phyloP scores from a whole-genome alignment of 1,140 invertebrate genomes.

The Cydia pomonella region DNA sequence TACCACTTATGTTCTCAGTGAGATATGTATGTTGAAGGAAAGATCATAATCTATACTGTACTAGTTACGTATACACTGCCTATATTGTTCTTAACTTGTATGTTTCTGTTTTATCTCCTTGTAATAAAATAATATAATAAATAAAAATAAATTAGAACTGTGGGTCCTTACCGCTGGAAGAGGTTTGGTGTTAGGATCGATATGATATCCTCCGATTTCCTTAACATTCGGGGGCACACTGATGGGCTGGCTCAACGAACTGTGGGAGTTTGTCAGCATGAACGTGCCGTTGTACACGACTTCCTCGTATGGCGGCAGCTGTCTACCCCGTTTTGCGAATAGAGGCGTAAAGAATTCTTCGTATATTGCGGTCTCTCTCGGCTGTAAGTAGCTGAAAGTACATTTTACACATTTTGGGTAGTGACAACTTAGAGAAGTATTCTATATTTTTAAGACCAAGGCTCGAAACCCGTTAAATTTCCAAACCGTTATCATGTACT shows the following conservation, averaged over 20 bases:
- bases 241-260: conserved; percentile 42
- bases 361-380: not conserved
- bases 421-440: no score
- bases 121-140: no score
- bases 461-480: no score
- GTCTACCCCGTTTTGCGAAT: not conserved
- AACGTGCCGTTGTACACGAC: conserved; percentile 48
- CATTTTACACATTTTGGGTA: conserved; percentile 17
- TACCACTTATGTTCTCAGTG: no score
- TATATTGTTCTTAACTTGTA: no score
- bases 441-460: no score
- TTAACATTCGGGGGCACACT: conserved; percentile 48
- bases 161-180: conserved; percentile 45
- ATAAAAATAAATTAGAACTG: no score
- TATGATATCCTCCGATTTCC: conserved; percentile 51
- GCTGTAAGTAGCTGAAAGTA: not conserved
- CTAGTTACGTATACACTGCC: no score
- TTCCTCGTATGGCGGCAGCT: conserved; percentile 5
- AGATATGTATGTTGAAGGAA: no score
- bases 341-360: not conserved
- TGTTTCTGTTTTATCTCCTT: no score
- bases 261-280: conserved; percentile 50
- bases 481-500: no score
- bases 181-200: conserved; percentile 43
- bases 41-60: no score